A percentile compares a stretch with the other conserved stretches of the same genome.
These are phyloP conservation scores for Schizopygopsis pylzovi DNA, from an alignment of 2,797 vertebrate genomes.

Conservation along the genomic window DNA sequence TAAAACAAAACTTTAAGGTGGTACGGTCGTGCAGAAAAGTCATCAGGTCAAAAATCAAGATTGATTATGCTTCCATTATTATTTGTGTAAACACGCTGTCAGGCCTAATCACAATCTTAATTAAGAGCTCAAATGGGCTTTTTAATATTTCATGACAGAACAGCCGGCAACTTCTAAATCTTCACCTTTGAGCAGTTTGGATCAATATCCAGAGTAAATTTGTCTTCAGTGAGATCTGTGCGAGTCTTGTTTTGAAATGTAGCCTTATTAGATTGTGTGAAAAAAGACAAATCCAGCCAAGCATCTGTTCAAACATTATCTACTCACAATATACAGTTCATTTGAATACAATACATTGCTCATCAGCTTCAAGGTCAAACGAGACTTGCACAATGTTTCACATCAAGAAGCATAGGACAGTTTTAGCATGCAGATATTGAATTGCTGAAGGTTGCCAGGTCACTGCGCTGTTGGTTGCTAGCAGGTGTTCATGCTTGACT, in stretches of 20 bases:
- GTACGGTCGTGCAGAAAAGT: not conserved
- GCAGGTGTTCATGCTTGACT: slow-evolving; percentile 7
- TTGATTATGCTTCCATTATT: slow-evolving; percentile 10
- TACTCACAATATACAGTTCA: not conserved
- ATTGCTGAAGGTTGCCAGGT: slow-evolving; percentile 12
- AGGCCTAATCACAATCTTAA: slow-evolving; percentile 11
- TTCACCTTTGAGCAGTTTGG: not conserved
- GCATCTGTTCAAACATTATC: not conserved
- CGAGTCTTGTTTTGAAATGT: not conserved
- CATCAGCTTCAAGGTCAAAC: slow-evolving; percentile 20
- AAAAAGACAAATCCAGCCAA: not conserved
- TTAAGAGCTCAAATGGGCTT: slow-evolving; percentile 15
- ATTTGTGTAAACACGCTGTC: slow-evolving; percentile 19
- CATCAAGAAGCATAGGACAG: not conserved
- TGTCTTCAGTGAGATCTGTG: not conserved
- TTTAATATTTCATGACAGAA: slow-evolving; percentile 18
- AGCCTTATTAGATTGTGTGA: not conserved
- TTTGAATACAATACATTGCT: not conserved
- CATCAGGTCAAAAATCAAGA: slow-evolving; percentile 16
- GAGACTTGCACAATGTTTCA: not conserved
- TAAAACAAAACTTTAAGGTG: not conserved
- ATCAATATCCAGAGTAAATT: slow-evolving; percentile 21
- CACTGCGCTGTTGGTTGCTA: not conserved
- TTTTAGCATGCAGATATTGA: not conserved
- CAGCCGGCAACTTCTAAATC: slow-evolving; percentile 3